Base-by-base conservation (phyloP, 2,888 invertebrate species). In the Dryobotodes eremita region DNA sequence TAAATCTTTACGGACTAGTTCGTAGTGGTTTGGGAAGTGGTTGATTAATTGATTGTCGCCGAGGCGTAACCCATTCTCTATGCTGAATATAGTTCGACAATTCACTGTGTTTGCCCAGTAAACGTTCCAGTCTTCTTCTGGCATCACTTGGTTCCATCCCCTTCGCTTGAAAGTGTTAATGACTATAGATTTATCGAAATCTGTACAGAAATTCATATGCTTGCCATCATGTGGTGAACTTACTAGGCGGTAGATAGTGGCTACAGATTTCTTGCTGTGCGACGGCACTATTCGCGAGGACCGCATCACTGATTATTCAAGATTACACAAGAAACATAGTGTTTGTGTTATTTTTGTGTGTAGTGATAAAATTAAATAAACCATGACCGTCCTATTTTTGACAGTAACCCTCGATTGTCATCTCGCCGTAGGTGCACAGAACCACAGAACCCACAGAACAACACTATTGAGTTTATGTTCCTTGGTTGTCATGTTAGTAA, bases 11-110 rank as follows among this genome's bases (percentile, higher is more conserved):
- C 99, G 97, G 0, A 99, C 99, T 74, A 99, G 95, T 94, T 99
- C 99, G 92, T 99, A 99, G 85, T 99, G 99, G 94, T 99, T 99
- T 0, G 99, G 99, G 93, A 99, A 99, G 94, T 99, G 99, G 95
- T 99, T 99, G 83, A 99, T 99, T 66, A 98, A 97, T 95, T 99
- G 99, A 95, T 99, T 98, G 93, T 99, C 99, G 87, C 98, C 98
- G 76, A 95, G 91, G 64, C 94, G 90, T 75, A 89, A 90, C 0
- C 92, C 92, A 53, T 80, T 91, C 26, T 95, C 94, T 50, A 92
- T 77, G 69, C 87, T 99, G 92, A 99, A 99, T 85, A 99, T 97
- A 92, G 98, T 98, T 76, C 99, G 97, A 90, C 99, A 99, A 23
- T 98, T 99, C 89, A 98, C 98, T 2, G 99, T 98, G 77, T 98